Conservation (phyloP, 2,797 vertebrate species). For the Pseudochirops corinnae region DNA sequence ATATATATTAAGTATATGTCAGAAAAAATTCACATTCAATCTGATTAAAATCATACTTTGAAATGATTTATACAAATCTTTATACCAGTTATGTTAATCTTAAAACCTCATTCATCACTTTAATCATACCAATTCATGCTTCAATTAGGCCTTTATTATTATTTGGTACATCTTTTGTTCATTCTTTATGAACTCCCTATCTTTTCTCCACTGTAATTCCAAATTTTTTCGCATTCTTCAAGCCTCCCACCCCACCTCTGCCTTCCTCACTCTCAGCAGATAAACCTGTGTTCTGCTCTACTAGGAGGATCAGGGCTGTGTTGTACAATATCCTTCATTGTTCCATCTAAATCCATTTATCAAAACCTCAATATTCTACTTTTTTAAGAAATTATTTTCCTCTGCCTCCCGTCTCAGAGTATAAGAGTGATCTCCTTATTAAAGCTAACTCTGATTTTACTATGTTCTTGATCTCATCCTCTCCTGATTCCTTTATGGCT, state of each 20-base stretch:
- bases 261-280: background rate
- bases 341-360: background rate
- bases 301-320: background rate
- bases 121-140: background rate
- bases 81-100: background rate
- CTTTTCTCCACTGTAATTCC: background rate
- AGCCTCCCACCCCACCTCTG: no score
- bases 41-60: background rate
- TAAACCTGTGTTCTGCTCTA: background rate
- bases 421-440: background rate
- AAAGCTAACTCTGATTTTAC: background rate
- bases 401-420: background rate
- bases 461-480: background rate
- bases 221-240: background rate
- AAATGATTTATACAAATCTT: background rate
- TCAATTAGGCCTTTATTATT: background rate
- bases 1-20: background rate
- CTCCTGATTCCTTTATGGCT: background rate
- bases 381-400: background rate
- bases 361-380: background rate
- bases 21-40: constrained; percentile 15
- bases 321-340: background rate
- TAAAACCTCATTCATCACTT: constrained; percentile 1
- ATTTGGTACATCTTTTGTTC: background rate
- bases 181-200: background rate